Evolutionary conservation across 1,140 invertebrate species (phyloP).

Genomic region (Pogonomyrmex barbatus): DNA sequence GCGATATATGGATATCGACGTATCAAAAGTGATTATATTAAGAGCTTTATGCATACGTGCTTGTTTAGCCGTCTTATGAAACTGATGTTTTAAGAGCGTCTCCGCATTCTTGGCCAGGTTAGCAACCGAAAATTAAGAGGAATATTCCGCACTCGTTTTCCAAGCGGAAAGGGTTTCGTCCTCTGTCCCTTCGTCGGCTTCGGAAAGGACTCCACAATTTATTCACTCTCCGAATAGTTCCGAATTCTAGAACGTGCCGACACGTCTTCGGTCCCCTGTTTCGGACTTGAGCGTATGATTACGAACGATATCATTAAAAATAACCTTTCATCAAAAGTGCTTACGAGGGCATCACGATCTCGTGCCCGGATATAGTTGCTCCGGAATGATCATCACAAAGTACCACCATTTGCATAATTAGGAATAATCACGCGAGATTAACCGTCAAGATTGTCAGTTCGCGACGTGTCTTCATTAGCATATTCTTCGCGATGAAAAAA

Average conservation of each 20-base stretch:
- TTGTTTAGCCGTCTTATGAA: background rate
- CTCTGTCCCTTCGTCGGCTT: too few species aligned
- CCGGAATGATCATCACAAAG: slow-evolving; percentile 67
- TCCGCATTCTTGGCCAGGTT: background rate
- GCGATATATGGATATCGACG: background rate
- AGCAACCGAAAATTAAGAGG: background rate
- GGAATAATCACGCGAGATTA: slow-evolving; percentile 74
- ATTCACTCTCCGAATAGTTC: background rate
- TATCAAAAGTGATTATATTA: slow-evolving; percentile 46
- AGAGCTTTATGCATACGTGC: slow-evolving; percentile 48
- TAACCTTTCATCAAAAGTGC: slow-evolving; percentile 67
- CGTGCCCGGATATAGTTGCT: slow-evolving; percentile 60
- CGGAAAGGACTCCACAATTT: background rate
- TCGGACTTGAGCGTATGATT: slow-evolving; percentile 62
- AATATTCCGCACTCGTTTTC: background rate
- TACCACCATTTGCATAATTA: slow-evolving; percentile 73
- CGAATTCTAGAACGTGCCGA: slow-evolving; percentile 32
- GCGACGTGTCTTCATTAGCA: slow-evolving; percentile 71
- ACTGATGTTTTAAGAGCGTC: background rate
- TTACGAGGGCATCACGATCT: slow-evolving; percentile 58
- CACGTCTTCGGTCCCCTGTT: background rate
- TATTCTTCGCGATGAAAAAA: slow-evolving; percentile 57
- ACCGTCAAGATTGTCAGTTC: slow-evolving; percentile 68
- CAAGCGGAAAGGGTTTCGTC: background rate
- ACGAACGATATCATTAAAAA: slow-evolving; percentile 71